A percentile compares a stretch with the other conserved stretches of the same genome.
phyloP scores from a whole-genome alignment of 2,888 invertebrate species.

The Tetheella fluctuosa region DNA sequence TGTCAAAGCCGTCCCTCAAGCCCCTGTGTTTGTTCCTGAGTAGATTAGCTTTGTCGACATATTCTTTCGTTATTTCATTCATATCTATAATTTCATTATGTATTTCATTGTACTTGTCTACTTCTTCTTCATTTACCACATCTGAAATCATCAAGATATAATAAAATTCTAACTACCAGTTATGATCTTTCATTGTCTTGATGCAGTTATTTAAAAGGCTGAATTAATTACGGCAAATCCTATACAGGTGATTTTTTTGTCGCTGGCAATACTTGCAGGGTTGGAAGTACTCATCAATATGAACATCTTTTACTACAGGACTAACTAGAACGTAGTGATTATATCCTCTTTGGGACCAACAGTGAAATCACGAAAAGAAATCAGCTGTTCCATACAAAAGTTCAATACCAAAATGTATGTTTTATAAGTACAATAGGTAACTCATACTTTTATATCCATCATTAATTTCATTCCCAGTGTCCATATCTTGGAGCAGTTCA shows the following conservation, averaged over 20 bases:
- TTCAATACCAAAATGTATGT: too few relatives aligned
- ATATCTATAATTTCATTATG: conserved; percentile 80
- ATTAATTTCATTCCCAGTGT: conserved; percentile 71
- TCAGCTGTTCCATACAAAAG: too few relatives aligned
- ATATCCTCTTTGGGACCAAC: too few relatives aligned
- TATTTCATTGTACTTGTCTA: conserved; percentile 89
- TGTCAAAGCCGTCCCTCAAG: conserved; percentile 91
- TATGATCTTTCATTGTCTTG: neutral
- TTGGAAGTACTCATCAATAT: too few relatives aligned
- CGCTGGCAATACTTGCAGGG: too few relatives aligned
- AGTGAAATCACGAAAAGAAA: too few relatives aligned
- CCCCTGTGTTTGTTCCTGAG: conserved; percentile 90
- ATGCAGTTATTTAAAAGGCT: too few relatives aligned
- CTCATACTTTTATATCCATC: conserved; percentile 87
- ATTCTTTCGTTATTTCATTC: conserved; percentile 84
- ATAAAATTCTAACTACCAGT: neutral
- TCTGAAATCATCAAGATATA: conserved; percentile 73
- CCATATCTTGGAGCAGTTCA: conserved; percentile 88
- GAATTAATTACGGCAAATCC: neutral
- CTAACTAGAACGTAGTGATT: too few relatives aligned
- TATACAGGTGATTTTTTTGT: too few relatives aligned
- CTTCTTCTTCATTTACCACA: conserved; percentile 88
- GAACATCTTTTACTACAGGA: too few relatives aligned
- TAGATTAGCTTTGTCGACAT: conserved; percentile 87
- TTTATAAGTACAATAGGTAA: neutral